Evolutionary conservation across 2,797 vertebrate genomes (phyloP).

Genomic region (Melanotaenia maccullochi): DNA sequence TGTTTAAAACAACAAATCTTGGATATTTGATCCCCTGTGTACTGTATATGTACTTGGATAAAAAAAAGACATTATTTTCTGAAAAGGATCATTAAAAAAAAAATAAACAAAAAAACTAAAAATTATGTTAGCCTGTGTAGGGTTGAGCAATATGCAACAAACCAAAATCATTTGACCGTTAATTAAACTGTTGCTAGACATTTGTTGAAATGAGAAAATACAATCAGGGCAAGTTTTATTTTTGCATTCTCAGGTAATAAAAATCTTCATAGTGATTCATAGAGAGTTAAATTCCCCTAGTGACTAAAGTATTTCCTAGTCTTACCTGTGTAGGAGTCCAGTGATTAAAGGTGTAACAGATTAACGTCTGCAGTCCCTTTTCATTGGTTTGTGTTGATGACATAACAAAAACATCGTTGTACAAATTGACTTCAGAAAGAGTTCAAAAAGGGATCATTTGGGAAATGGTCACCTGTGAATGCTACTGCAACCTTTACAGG

Average conservation of each 20-base stretch:
- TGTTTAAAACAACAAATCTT: constrained; percentile 28
- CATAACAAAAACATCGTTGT: neutral
- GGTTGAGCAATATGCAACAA: constrained; percentile 5
- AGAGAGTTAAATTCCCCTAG: neutral
- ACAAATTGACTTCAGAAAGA: neutral
- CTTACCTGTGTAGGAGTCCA: neutral
- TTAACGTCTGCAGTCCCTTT: constrained; percentile 6
- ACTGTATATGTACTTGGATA: neutral
- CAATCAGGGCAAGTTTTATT: neutral
- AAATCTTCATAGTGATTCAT: neutral
- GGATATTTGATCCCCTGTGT: constrained; percentile 1
- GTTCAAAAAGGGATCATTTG: constrained; percentile 3
- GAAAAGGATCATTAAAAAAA: neutral
- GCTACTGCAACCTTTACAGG: no score
- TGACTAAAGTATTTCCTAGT: constrained; percentile 14
- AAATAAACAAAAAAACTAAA: constrained; percentile 5
- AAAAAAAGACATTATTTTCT: constrained; percentile 5
- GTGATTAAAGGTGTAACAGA: constrained; percentile 6
- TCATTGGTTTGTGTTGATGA: constrained; percentile 15
- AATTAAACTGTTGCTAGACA: neutral
- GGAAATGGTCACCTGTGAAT: neutral
- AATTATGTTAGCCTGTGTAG: constrained; percentile 12
- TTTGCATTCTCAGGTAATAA: neutral
- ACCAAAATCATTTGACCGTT: neutral
- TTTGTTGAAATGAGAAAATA: neutral